Base-by-base conservation (phyloP, 2,888 invertebrate genomes). In the Cephus nigrinus region DNA sequence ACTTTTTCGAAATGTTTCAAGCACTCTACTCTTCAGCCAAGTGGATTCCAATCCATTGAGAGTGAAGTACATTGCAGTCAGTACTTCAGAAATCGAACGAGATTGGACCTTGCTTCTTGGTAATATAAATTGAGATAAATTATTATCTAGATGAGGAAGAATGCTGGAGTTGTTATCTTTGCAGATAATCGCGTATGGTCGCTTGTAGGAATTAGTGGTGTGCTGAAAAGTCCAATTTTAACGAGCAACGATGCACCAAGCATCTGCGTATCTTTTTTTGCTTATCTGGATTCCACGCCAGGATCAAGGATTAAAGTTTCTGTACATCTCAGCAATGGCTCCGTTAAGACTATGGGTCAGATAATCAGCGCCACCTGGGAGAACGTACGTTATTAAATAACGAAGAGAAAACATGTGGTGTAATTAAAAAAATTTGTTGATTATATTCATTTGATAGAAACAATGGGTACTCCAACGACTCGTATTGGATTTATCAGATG, bases 121-220 rank as follows among this genome's bases (percentile, higher is more conserved):
- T 73, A 71, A 76, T 74, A 78, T 72, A 71, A 9, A 23, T 5
- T 55, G 23, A 55, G 55, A 55, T 55, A 55, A 55, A 55, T 55
- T 23, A 55, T 23, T 55, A 55, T 23, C 9, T 9, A 9, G 55
- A 55, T 5, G 5, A 55, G 23, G 55, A 55, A 55, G 23, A 55
- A 3, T 71, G 31, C 33, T 30, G 9, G 68, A 30, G 30, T 9
- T 2, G 23, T 55, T 55, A 55, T 9, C 55, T 76, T 80, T 75
- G 68, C 76, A 84, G 84, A 83, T 69, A 69, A 75, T 35, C 80
- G 79, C 31, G 79, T 82, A 9, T 83, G 84, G 82, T 81, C 81
- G 12, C 72, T 83, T 1, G 36, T 78, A n/a, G 75, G 73, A 36
- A 79, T 74, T 15, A 76, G 68, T 40, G 82, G 81, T 34, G 73